Conservation (phyloP, 2,888 invertebrate species). For the Synergus itoensis region DNA sequence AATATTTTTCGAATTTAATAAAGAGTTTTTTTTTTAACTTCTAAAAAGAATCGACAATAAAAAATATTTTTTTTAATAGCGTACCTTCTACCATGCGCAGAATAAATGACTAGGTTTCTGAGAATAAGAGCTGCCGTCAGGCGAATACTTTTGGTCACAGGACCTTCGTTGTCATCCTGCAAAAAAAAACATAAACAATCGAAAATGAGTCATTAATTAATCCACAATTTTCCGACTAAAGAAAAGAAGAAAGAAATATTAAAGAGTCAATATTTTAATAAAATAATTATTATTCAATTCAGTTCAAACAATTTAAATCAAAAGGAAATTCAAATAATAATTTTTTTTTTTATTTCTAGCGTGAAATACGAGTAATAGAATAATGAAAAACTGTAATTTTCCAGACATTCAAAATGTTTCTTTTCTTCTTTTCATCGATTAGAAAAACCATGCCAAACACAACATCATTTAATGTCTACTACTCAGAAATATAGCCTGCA, state of each 20-base stretch:
- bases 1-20: too few species aligned
- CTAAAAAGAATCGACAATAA: constrained; percentile 4
- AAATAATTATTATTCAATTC: not conserved
- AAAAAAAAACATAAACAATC: constrained; percentile 68
- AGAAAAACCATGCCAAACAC: constrained; percentile 52
- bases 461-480: not conserved
- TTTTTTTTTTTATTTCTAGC: not conserved
- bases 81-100: constrained; percentile 94
- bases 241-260: not conserved
- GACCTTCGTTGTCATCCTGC: constrained; percentile 98
- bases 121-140: constrained; percentile 97
- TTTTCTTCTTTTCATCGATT: constrained; percentile 24
- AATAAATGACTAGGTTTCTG: constrained; percentile 98
- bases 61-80: constrained; percentile 51
- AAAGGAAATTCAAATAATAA: too few species aligned
- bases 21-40: not conserved
- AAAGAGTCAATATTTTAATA: not conserved
- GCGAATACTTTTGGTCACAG: constrained; percentile 99
- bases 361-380: not conserved
- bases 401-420: not conserved
- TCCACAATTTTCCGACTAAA: not conserved
- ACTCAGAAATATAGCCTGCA: constrained; percentile 45
- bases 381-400: not conserved
- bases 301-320: too few species aligned
- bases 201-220: constrained; percentile 32